phyloP scores from a whole-genome alignment of 2,888 invertebrate genomes.

The Oscheius sp. region DNA sequence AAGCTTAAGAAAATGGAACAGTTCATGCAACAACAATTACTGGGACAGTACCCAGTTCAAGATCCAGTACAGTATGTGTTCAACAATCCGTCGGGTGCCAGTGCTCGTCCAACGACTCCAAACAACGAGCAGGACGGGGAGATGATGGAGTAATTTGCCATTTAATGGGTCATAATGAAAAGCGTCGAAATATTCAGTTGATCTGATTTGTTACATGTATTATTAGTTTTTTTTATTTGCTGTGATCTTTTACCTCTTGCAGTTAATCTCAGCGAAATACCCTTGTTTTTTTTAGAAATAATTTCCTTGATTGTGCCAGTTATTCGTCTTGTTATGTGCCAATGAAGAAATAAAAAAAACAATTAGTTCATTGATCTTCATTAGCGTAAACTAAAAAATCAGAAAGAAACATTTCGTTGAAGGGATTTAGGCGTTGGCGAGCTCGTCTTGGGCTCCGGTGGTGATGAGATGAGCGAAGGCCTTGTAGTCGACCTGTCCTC shows the following conservation, averaged over 20 bases:
- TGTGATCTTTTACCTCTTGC: neutral
- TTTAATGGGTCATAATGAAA: neutral
- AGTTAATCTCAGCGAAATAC: neutral
- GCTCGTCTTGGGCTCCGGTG: slow-evolving; percentile 73
- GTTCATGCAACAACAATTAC: neutral
- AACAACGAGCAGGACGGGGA: slow-evolving; percentile 20
- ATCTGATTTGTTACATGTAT: neutral
- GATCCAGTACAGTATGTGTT: too few species aligned
- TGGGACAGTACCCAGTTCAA: slow-evolving; percentile 1
- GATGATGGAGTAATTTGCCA: slow-evolving; percentile 5
- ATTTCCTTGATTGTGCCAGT: neutral
- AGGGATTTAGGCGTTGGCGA: too few species aligned
- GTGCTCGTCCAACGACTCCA: neutral
- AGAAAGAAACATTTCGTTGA: slow-evolving; percentile 1
- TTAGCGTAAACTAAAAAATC: slow-evolving; percentile 16
- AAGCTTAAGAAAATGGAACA: too few species aligned
- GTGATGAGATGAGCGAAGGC: slow-evolving; percentile 73
- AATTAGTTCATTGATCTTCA: slow-evolving; percentile 21
- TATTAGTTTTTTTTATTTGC: neutral
- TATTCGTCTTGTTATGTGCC: neutral
- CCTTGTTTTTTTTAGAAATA: neutral
- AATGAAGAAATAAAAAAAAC: neutral
- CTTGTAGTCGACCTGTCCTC: slow-evolving; percentile 73
- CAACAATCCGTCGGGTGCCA: neutral
- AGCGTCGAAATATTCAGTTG: neutral